A percentile compares a stretch with the other conserved stretches of the same genome.
These are phyloP conservation scores for Pollenia angustigena DNA, from an alignment of 2,888 invertebrate genomes.

Conservation along the genomic window DNA sequence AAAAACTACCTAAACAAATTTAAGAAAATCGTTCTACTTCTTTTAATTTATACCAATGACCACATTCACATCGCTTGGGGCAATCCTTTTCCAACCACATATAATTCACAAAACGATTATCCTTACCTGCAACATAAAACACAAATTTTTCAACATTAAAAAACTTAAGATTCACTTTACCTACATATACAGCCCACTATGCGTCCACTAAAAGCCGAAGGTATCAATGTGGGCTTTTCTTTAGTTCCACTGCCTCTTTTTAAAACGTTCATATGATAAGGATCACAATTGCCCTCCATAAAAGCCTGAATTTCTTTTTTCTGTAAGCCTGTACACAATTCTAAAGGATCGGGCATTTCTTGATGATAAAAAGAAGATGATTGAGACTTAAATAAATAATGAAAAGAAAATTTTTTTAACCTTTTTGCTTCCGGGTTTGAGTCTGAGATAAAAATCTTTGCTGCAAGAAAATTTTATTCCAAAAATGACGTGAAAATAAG, in stretches of 20 bases:
- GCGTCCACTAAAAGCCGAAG: constrained; percentile 94
- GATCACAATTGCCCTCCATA: constrained; percentile 93
- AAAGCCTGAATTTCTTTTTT: constrained; percentile 93
- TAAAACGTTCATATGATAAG: constrained; percentile 89
- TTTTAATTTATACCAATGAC: constrained; percentile 96
- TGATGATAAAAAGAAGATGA: not conserved
- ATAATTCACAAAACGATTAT: constrained; percentile 95
- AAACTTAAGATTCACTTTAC: constrained; percentile 75
- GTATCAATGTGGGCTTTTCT: constrained; percentile 93
- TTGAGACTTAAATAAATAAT: not conserved
- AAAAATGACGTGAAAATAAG: constrained; percentile 5
- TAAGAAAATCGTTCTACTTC: constrained; percentile 85
- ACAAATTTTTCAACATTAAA: not conserved
- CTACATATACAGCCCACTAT: constrained; percentile 96
- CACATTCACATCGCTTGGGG: constrained; percentile 97
- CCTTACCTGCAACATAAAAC: constrained; percentile 86
- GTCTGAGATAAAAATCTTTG: constrained; percentile 39
- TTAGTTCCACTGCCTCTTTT: constrained; percentile 92
- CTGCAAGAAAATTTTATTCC: not conserved
- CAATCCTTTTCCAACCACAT: constrained; percentile 96
- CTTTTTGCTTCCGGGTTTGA: constrained; percentile 16
- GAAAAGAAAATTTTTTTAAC: not conserved
- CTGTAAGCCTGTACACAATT: constrained; percentile 96
- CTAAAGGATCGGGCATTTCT: constrained; percentile 94
- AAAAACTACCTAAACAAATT: not conserved